A percentile compares a stretch with the other conserved stretches of the same genome.
phyloP scores from a whole-genome alignment of 1,140 invertebrate genomes.

The Drosophila athabasca region DNA sequence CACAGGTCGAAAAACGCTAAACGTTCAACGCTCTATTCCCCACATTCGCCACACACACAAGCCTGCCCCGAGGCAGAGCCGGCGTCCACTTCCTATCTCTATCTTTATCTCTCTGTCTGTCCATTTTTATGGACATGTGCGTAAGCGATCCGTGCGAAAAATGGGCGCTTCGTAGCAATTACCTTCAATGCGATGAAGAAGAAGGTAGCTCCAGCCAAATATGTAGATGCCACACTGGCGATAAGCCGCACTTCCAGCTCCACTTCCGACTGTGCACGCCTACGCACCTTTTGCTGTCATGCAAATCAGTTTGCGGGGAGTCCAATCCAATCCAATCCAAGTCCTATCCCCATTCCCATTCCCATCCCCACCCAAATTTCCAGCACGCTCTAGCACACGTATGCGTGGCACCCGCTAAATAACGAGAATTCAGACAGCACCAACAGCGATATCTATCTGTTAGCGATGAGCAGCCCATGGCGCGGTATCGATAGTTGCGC shows the following conservation, averaged over 20 bases:
- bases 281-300: conserved; percentile 77
- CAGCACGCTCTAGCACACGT: conserved; percentile 32
- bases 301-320: conserved; percentile 67
- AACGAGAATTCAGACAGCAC: conserved; percentile 40
- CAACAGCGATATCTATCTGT: conserved; percentile 8
- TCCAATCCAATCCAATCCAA: conserved; percentile 15
- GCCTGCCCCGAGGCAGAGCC: conserved; percentile 16
- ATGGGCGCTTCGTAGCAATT: conserved; percentile 82
- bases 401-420: conserved; percentile 62
- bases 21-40: conserved; percentile 12
- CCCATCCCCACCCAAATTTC: conserved; percentile 6
- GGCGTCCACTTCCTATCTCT: conserved; percentile 30
- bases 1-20: conserved; percentile 47
- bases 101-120: conserved; percentile 48
- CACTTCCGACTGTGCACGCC: conserved; percentile 56
- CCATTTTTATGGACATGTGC: conserved; percentile 80
- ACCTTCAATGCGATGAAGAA: conserved; percentile 64
- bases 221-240: conserved; percentile 54
- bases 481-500: not conserved
- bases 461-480: conserved; percentile 19
- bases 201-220: conserved; percentile 41
- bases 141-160: conserved; percentile 83
- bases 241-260: conserved; percentile 48
- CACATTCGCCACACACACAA: conserved; percentile 7
- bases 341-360: not conserved